phyloP scores from a whole-genome alignment of 1,140 invertebrate genomes.

The Sinella curviseta region DNA sequence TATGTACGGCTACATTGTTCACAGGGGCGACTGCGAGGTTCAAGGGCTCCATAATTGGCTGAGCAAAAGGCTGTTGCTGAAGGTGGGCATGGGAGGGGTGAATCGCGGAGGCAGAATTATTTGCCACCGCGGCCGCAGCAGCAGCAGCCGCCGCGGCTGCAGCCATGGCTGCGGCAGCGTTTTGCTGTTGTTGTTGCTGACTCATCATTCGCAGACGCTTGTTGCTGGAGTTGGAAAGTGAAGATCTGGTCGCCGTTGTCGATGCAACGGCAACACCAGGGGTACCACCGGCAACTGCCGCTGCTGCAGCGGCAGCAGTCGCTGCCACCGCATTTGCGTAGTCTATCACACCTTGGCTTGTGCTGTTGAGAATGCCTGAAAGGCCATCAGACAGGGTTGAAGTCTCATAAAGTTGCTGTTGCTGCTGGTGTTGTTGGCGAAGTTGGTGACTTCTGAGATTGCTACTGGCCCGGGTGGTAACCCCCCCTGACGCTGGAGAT shows the following conservation, averaged over 20 bases:
- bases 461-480: conserved; percentile 7
- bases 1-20: neutral
- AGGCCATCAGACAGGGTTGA: neutral
- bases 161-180: neutral
- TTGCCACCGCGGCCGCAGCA: neutral
- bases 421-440: neutral
- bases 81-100: conserved; percentile 11
- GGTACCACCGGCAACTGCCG: neutral
- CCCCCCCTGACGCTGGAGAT: conserved; percentile 16
- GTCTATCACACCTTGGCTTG: conserved; percentile 12
- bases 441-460: conserved; percentile 11
- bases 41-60: conserved; percentile 37
- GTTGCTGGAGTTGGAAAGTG: conserved; percentile 30
- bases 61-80: conserved; percentile 26
- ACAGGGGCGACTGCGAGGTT: conserved; percentile 38
- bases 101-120: neutral
- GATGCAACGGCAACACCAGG: conserved; percentile 5
- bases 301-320: neutral
- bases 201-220: conserved; percentile 45
- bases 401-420: conserved; percentile 3
- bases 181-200: conserved; percentile 31
- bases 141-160: neutral
- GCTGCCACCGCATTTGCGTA: conserved; percentile 7
- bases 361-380: conserved; percentile 3
- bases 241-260: neutral